Conservation (phyloP, 37 sponge, comb jelly and placozoan species). For the Mnemiopsis leidyi region DNA sequence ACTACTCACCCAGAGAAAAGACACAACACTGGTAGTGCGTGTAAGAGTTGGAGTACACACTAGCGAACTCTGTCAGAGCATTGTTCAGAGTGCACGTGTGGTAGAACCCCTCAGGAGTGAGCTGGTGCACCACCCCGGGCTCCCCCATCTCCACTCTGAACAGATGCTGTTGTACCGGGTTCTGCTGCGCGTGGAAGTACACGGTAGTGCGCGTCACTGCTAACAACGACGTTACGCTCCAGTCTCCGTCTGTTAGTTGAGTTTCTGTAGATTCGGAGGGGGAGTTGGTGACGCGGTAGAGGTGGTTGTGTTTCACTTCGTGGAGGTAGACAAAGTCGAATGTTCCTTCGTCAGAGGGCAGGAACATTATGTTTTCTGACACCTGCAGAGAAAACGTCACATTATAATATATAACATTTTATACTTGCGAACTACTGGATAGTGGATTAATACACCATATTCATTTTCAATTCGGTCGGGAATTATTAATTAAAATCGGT, state of each 20-base stretch:
- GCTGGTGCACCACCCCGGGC: not conserved
- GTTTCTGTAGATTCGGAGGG: not conserved
- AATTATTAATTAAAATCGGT: too few species aligned
- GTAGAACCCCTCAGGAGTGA: conserved; percentile 45
- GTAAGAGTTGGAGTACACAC: conserved; percentile 51
- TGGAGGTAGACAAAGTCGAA: conserved; percentile 5
- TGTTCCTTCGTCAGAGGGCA: not conserved
- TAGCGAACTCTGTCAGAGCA: conserved; percentile 15
- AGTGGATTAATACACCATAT: too few species aligned
- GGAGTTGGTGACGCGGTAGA: not conserved
- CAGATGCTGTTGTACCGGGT: conserved; percentile 56
- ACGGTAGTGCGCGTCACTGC: not conserved
- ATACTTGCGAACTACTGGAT: too few species aligned
- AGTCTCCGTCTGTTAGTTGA: conserved; percentile 53
- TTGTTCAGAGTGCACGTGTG: conserved; percentile 47
- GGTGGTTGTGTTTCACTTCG: conserved; percentile 10
- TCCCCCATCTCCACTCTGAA: not conserved
- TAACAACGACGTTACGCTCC: conserved; percentile 13
- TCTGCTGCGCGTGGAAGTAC: conserved; percentile 18
- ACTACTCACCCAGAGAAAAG: not conserved
- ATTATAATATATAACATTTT: too few species aligned
- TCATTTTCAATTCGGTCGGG: too few species aligned
- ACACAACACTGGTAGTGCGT: conserved; percentile 57
- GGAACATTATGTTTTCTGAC: conserved; percentile 19
- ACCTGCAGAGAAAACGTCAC: not conserved